phyloP scores from a whole-genome alignment of 2,888 invertebrate species.

The Morpho achilles region DNA sequence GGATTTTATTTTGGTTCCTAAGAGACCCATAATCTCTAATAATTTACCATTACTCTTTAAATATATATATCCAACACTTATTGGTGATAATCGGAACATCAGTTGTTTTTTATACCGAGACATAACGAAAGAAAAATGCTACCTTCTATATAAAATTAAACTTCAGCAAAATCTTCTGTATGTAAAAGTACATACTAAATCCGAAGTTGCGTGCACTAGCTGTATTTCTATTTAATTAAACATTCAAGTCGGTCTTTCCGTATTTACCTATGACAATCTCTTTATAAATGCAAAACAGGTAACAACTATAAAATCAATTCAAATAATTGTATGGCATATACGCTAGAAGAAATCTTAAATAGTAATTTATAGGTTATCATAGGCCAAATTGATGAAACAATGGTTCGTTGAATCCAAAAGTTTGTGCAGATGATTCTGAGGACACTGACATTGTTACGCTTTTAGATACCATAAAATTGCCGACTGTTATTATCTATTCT shows the following conservation, averaged over 20 bases:
- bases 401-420: constrained; percentile 20
- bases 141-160: too few species aligned
- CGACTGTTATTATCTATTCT: constrained; percentile 52
- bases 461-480: constrained; percentile 66
- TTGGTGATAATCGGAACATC: too few species aligned
- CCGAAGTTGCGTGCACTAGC: too few species aligned
- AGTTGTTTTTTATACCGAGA: too few species aligned
- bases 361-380: constrained; percentile 14
- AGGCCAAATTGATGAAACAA: constrained; percentile 13
- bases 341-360: constrained; percentile 17
- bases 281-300: constrained; percentile 17
- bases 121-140: too few species aligned
- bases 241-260: constrained; percentile 10
- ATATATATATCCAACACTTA: too few species aligned
- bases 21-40: too few species aligned
- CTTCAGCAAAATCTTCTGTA: too few species aligned
- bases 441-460: constrained; percentile 63
- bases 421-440: constrained; percentile 34
- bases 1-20: too few species aligned
- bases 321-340: constrained; percentile 14
- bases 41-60: too few species aligned
- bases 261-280: constrained; percentile 14
- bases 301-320: constrained; percentile 16
- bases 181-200: too few species aligned
- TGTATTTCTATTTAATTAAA: not conserved